Conservation (phyloP, 2,888 invertebrate genomes). For the Hedya salicella region DNA sequence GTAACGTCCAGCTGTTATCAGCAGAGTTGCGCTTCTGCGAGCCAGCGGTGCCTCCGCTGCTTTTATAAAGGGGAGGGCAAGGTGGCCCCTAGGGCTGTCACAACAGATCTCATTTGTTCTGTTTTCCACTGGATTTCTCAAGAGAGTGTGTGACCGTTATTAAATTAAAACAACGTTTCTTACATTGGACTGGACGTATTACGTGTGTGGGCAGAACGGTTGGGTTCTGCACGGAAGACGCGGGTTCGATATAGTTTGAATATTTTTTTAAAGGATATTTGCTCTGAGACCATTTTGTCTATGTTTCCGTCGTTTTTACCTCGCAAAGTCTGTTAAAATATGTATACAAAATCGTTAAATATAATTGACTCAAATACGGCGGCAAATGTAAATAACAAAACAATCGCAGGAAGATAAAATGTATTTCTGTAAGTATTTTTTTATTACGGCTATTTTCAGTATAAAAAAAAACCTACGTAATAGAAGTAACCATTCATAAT, state of each 20-base stretch:
- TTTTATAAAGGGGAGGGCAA: constrained; percentile 68
- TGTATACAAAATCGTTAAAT: too few relatives aligned
- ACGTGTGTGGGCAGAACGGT: constrained; percentile 54
- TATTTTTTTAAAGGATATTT: too few relatives aligned
- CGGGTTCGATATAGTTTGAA: constrained; percentile 28
- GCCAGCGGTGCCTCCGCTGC: constrained; percentile 48
- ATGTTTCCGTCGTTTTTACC: too few relatives aligned
- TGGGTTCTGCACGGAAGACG: constrained; percentile 46
- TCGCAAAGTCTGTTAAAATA: too few relatives aligned
- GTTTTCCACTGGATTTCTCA: constrained; percentile 54
- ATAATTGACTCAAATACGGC: too few relatives aligned
- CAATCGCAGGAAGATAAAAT: too few relatives aligned
- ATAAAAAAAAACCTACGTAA: too few relatives aligned
- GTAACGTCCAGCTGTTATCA: constrained; percentile 4
- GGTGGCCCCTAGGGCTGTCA: constrained; percentile 70
- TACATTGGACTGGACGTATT: constrained; percentile 65
- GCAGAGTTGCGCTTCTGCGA: constrained; percentile 55
- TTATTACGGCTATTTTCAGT: too few relatives aligned
- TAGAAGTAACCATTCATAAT: too few relatives aligned
- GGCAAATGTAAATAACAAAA: too few relatives aligned
- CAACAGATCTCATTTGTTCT: constrained; percentile 64
- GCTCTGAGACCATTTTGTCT: too few relatives aligned
- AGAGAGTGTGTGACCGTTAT: constrained; percentile 70
- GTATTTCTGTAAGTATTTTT: too few relatives aligned
- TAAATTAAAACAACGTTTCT: constrained; percentile 79